phyloP scores from a whole-genome alignment of 2,888 invertebrate genomes.

The Melikaiella ostensackeni region DNA sequence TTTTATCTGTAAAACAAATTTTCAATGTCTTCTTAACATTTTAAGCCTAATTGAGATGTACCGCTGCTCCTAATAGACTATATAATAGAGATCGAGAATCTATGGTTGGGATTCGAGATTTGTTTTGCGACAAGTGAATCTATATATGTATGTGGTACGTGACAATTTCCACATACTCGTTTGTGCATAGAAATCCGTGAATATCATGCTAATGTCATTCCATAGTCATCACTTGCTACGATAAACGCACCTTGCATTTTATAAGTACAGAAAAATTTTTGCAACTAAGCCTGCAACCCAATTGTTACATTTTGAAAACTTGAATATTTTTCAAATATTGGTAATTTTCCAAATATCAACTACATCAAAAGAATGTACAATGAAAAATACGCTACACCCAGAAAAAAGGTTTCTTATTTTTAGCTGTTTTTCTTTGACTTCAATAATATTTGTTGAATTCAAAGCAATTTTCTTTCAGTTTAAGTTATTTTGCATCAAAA shows the following conservation, averaged over 20 bases:
- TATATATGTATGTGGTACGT: not conserved
- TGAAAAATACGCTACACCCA: no score
- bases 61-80: not conserved
- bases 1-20: no score
- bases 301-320: not conserved
- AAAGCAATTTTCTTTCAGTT: no score
- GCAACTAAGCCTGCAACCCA: not conserved
- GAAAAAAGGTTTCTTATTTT: no score
- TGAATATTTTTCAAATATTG: not conserved
- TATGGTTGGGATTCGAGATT: conserved; percentile 17
- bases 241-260: conserved; percentile 19
- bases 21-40: no score
- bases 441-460: no score
- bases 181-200: conserved; percentile 5
- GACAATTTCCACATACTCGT: not conserved
- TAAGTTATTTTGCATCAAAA: no score
- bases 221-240: not conserved
- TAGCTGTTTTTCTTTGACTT: no score
- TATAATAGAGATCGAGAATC: no score
- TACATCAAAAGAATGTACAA: no score
- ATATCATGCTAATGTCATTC: conserved; percentile 18
- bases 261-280: not conserved
- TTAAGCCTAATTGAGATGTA: no score
- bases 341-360: not conserved
- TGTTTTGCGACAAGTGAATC: conserved; percentile 15